A percentile compares a stretch with the other conserved stretches of the same genome.
These are phyloP conservation scores for Nibea coibor DNA, from an alignment of 2,113 vertebrate species.

Conservation along the genomic window DNA sequence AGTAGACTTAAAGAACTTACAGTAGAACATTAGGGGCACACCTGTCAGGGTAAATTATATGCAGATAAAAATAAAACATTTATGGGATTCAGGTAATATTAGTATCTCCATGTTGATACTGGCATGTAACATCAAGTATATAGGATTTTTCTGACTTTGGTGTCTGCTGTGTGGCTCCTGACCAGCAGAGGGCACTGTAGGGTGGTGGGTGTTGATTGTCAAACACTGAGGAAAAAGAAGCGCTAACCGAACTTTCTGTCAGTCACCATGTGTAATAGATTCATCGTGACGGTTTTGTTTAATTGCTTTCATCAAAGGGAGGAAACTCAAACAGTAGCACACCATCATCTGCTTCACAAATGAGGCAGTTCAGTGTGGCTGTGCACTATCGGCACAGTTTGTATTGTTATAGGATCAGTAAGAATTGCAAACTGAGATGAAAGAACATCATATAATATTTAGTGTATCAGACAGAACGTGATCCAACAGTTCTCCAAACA, in stretches of 20 bases:
- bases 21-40: no score
- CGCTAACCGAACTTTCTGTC: no score
- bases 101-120: no score
- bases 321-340: background rate
- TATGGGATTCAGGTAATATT: no score
- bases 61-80: no score
- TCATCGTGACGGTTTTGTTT: no score
- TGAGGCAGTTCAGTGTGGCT: background rate
- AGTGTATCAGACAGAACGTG: background rate
- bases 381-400: background rate
- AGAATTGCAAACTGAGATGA: background rate
- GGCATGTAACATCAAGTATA: background rate
- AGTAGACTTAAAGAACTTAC: background rate
- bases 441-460: no score
- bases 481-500: background rate
- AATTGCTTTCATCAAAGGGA: no score
- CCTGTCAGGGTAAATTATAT: no score
- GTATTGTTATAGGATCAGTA: background rate
- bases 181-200: constrained; percentile 31
- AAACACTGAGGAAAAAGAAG: no score
- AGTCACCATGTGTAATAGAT: no score
- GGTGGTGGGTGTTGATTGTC: background rate
- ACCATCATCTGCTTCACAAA: background rate
- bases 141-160: background rate
- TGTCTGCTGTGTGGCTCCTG: background rate